Conservation (phyloP, 2,888 invertebrate genomes). For the Amiota minor region DNA sequence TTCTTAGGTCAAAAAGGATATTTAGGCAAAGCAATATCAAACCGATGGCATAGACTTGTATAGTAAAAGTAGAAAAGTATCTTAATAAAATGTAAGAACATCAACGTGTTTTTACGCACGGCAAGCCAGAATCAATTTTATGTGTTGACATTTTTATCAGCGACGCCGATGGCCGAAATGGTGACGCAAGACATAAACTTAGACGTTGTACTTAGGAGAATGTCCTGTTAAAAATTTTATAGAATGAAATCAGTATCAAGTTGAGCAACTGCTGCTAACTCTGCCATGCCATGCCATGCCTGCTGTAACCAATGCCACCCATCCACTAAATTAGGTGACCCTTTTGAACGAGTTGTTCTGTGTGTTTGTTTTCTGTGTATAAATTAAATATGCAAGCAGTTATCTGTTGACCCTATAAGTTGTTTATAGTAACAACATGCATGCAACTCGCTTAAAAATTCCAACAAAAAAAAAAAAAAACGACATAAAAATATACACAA, state of each 20-base stretch:
- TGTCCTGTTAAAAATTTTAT: constrained; percentile 55
- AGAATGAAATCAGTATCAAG: constrained; percentile 58
- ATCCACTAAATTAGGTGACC: constrained; percentile 46
- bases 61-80: constrained; percentile 47
- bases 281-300: constrained; percentile 18
- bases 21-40: constrained; percentile 39
- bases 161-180: constrained; percentile 9
- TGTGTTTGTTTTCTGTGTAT: constrained; percentile 9
- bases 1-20: constrained; percentile 6
- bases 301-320: constrained; percentile 28
- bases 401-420: constrained; percentile 21
- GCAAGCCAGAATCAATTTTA: constrained; percentile 58
- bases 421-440: constrained; percentile 9
- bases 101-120: constrained; percentile 53
- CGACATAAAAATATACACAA: neutral
- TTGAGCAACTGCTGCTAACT: neutral
- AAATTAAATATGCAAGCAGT: constrained; percentile 60
- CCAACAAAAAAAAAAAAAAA: neutral
- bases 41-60: neutral
- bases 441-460: neutral
- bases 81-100: constrained; percentile 65
- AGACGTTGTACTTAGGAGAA: constrained; percentile 38
- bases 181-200: constrained; percentile 5
- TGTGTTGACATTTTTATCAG: constrained; percentile 66
- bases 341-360: constrained; percentile 45